Evolutionary conservation across 2,113 vertebrate genomes (phyloP), one percentile per base, ranked within the genome.

Genomic region (Tonatia bakeri): DNA sequence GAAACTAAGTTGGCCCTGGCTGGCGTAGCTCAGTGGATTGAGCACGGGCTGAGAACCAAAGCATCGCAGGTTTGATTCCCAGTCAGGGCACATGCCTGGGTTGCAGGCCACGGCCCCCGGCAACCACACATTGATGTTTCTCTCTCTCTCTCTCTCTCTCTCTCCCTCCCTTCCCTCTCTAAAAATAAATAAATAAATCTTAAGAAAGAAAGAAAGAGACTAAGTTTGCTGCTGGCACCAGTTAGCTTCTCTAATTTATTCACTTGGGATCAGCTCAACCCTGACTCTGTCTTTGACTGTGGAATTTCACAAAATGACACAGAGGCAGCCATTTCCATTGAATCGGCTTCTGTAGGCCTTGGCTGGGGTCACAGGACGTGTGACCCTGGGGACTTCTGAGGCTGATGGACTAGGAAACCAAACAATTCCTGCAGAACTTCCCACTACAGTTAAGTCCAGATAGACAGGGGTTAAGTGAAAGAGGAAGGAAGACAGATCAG

Each of bases 1-100:
- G 16, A 90, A 82, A n/a, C 92, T 70, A 50, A 75, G 52, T 56
- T 95, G n/a, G n/a, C n/a, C n/a, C n/a, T n/a, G n/a, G n/a, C n/a
- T n/a, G n/a, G n/a, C n/a, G n/a, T n/a, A n/a, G n/a, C n/a, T n/a
- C n/a, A n/a, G n/a, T n/a, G n/a, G n/a, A n/a, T n/a, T n/a, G n/a
- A n/a, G n/a, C n/a, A n/a, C n/a, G n/a, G n/a, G n/a, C n/a, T n/a
- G n/a, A n/a, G n/a, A n/a, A n/a, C n/a, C n/a, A n/a, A n/a, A n/a
- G n/a, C n/a, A n/a, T n/a, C n/a, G n/a, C n/a, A n/a, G n/a, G n/a
- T n/a, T n/a, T n/a, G n/a, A n/a, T n/a, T n/a, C n/a, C n/a, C n/a
- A n/a, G n/a, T n/a, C n/a, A n/a, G n/a, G n/a, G n/a, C n/a, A n/a
- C n/a, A n/a, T n/a, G n/a, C n/a, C n/a, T n/a, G n/a, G n/a, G n/a